Conservation (phyloP, 1,140 invertebrate species). For the Hypothenemus hampei region DNA sequence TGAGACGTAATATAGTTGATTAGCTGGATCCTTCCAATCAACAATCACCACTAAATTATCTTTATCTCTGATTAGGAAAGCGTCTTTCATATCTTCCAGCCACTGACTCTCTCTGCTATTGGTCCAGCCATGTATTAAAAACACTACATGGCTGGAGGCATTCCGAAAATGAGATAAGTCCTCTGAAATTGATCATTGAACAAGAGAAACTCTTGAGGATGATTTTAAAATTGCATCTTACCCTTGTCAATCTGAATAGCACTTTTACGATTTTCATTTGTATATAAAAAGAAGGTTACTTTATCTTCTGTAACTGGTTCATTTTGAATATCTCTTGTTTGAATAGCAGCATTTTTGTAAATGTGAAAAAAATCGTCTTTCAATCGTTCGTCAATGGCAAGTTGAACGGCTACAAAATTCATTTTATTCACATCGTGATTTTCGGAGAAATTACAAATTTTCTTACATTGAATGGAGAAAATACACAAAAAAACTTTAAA, state of each 20-base stretch:
- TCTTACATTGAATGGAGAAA: too few species aligned
- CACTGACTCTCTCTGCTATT: constrained; percentile 42
- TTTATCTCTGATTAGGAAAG: constrained; percentile 49
- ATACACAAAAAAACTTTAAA: too few species aligned
- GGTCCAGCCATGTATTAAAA: constrained; percentile 55
- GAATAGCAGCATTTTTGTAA: constrained; percentile 28
- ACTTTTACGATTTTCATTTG: constrained; percentile 23
- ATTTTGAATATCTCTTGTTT: constrained; percentile 24
- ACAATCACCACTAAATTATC: constrained; percentile 61
- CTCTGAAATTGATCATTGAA: too few species aligned
- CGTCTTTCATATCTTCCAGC: constrained; percentile 46
- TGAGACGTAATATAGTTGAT: constrained; percentile 41
- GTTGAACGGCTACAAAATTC: constrained; percentile 1
- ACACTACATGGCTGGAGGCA: constrained; percentile 27
- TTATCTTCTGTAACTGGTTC: constrained; percentile 26
- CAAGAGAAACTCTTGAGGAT: too few species aligned
- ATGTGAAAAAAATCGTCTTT: constrained; percentile 23
- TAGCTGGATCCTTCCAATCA: constrained; percentile 58
- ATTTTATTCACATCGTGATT: too few species aligned
- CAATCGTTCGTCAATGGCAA: constrained; percentile 13
- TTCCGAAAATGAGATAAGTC: constrained; percentile 7
- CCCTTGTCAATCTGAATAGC: constrained; percentile 20
- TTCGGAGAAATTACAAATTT: too few species aligned
- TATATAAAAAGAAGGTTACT: constrained; percentile 29
- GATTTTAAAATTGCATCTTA: too few species aligned